Conservation (phyloP, 1,140 invertebrate species). For the Coptotermes formosanus region DNA sequence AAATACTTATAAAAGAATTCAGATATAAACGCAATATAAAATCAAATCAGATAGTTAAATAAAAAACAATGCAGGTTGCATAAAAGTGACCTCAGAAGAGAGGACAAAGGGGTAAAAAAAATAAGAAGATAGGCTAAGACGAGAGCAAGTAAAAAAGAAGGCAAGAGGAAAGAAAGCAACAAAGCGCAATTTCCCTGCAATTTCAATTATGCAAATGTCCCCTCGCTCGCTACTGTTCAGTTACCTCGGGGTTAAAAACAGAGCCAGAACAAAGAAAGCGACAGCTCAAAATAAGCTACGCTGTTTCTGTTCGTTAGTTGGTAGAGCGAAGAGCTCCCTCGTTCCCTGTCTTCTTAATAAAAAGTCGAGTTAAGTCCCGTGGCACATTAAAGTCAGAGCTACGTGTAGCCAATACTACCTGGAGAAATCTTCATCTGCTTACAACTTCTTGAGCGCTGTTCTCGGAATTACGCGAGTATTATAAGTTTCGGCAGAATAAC, state of each 20-base stretch:
- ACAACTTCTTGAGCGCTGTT: background rate
- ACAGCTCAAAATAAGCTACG: background rate
- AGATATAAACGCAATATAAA: background rate
- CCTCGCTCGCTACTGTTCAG: background rate
- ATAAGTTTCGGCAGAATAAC: background rate
- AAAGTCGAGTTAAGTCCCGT: conserved; percentile 5
- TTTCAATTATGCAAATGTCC: conserved; percentile 6
- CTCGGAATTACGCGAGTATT: background rate
- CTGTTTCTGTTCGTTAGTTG: background rate
- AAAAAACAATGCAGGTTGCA: background rate
- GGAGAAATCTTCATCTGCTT: background rate
- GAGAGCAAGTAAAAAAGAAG: background rate
- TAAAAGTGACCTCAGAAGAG: background rate
- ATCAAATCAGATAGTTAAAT: background rate
- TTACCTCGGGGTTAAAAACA: background rate
- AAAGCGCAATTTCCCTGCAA: background rate
- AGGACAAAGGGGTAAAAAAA: background rate
- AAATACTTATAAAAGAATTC: background rate
- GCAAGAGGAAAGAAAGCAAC: background rate
- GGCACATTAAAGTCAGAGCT: background rate
- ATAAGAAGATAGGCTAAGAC: background rate
- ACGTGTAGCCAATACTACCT: background rate
- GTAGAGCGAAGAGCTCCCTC: background rate
- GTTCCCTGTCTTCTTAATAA: background rate
- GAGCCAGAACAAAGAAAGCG: background rate